Evolutionary conservation across 2,888 invertebrate species (phyloP), one percentile per base, ranked within the genome.

Genomic region (Abscondita cerata): DNA sequence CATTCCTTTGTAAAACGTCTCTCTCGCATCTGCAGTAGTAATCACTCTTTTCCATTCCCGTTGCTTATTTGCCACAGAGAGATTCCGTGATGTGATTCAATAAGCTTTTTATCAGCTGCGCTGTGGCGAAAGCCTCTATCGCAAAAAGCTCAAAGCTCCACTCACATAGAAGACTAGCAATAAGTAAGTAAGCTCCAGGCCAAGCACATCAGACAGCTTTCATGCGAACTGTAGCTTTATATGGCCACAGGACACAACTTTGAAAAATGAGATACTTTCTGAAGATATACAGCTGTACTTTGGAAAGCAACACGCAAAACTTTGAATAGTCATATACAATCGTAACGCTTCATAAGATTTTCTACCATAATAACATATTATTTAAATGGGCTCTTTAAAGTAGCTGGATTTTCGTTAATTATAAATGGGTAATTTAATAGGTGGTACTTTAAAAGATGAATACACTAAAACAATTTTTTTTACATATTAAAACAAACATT

Each of bases 81-180:
- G 74, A 75, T 76, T 75, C 72, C 75, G 76, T 76, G 75, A 76
- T 75, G 75, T 76, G 76, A 77, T 76, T 76, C 76, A 75, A 75
- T 77, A 75, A 76, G 75, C 75, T 75, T 75, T 76, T 74, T 75
- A 73, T 74, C 72, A 70, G 70, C 70, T 70, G 72, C 69, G 61
- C 63, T 62, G 63, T 60, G 66, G 66, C 62, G 67, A 67, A 64
- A 66, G 65, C 60, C 61, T 52, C 67, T n/a, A 64, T 65, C 66
- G 71, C 72, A 74, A 73, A 72, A 71, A 70, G 71, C 70, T 68
- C 68, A 62, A 66, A 68, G 69, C 68, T 68, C 65, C 61, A 63
- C 66, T 62, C 67, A 62, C 65, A 62, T 67, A 64, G 66, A 67
- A 67, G 68, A 68, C 70, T 65, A 72, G 73, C 73, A 75, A 72